These are phyloP conservation scores for Mola mola DNA, from an alignment of 2,113 vertebrate species.

Conservation along the genomic window DNA sequence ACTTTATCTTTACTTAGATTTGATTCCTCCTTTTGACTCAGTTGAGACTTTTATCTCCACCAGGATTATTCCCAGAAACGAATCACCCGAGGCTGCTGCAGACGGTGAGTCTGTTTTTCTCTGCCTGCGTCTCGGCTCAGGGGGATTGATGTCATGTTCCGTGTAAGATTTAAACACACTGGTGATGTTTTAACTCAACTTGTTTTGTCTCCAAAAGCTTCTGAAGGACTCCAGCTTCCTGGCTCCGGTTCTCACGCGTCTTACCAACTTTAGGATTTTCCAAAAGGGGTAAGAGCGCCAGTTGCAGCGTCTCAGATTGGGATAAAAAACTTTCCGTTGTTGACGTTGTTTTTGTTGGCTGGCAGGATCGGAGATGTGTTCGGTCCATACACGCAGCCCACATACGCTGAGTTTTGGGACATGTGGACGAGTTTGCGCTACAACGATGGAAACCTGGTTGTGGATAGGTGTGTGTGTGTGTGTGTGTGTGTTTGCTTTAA, in stretches of 20 bases:
- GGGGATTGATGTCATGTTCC: too few species aligned
- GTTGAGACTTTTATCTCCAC: not conserved
- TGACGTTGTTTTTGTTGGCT: not conserved
- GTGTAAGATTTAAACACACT: not conserved
- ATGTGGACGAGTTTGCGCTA: conserved; percentile 92
- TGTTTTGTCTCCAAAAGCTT: conserved; percentile 80
- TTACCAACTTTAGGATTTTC: conserved; percentile 92
- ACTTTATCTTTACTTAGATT: too few species aligned
- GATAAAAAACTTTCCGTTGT: not conserved
- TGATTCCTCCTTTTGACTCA: too few species aligned
- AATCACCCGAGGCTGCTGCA: conserved; percentile 89
- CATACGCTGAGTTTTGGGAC: conserved; percentile 91
- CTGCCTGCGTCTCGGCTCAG: not conserved
- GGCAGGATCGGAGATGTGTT: conserved; percentile 89
- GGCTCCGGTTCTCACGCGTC: conserved; percentile 83
- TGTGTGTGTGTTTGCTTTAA: not conserved
- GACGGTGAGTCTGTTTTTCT: conserved; percentile 80
- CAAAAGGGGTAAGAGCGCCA: conserved; percentile 85
- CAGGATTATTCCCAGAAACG: conserved; percentile 94
- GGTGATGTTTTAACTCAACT: too few species aligned
- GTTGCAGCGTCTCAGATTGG: not conserved
- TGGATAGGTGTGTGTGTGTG: conserved; percentile 86
- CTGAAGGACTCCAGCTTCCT: conserved; percentile 90
- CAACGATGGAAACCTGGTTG: conserved; percentile 91
- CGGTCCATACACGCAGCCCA: conserved; percentile 92